Evolutionary conservation across 1,140 invertebrate species (phyloP), one percentile per base, ranked within the genome.

Genomic region (Drosophila athabasca): DNA sequence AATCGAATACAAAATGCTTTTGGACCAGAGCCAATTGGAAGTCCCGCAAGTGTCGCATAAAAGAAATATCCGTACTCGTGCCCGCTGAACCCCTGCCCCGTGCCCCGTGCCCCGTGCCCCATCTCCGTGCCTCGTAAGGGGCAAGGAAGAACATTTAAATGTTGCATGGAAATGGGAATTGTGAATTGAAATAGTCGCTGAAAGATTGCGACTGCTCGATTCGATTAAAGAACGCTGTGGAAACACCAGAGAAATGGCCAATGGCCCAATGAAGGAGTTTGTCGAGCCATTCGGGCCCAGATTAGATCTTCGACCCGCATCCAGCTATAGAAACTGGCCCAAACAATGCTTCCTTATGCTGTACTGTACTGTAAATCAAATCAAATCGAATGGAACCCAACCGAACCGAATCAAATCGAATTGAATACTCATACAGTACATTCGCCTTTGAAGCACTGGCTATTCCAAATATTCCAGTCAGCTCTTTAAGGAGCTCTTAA

Each of bases 11-110:
- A 24, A 22, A 48, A 48, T 48, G 19, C 45, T 24, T 15, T 24
- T 39, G 58, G 13, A 51, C 62, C 24, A 6, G 17, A 57, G 51
- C 66, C 66, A 69, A 67, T 69, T 67, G 62, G 67, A 68, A 68
- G 35, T 44, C 60, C 45, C 19, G 22, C 62, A 64, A 62, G 24
- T 41, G 46, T 44, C 7, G 19, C 64, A 67, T 39, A 67, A 55
- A 66, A 65, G 39, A 11, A 24, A 35, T 3, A 8, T 22, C 15
- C 15, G 22, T 9, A 29, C 49, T 31, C 7, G 29, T 31, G 29
- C 7, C 7, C 29, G 0, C 17, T 1, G 17, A 19, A 19, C 17
- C 17, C 0, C n/a, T n/a, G n/a, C n/a, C n/a, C n/a, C n/a, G n/a
- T n/a, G n/a, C n/a, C 17, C 17, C 17, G 0, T 19, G 17, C 17